phyloP scores from a whole-genome alignment of 2,113 vertebrate species.

The Peromyscus leucopus region DNA sequence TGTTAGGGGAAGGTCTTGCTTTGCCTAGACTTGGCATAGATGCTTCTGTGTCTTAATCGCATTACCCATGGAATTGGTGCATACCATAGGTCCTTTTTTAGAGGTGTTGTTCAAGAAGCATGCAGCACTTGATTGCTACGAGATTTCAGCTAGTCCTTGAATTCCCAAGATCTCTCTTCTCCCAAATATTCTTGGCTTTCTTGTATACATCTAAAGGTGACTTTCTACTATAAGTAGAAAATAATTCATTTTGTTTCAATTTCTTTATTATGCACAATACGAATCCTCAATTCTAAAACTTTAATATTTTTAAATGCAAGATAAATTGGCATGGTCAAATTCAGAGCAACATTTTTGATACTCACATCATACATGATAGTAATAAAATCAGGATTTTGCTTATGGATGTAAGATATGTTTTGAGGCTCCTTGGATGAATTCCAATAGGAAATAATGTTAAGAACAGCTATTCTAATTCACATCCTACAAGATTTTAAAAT shows the following conservation, averaged over 20 bases:
- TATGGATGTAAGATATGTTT: neutral
- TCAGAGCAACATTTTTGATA: neutral
- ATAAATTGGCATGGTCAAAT: constrained; percentile 7
- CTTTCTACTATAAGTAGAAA: neutral
- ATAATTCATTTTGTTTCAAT: neutral
- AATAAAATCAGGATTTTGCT: constrained; percentile 9
- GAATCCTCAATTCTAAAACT: neutral
- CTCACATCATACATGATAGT: neutral
- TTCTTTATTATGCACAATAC: neutral
- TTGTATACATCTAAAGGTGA: neutral
- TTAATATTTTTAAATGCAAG: neutral
- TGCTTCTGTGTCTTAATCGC: neutral
- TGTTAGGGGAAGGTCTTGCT: neutral
- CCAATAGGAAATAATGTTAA: constrained; percentile 44
- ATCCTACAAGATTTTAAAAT: neutral
- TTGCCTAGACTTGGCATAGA: neutral
- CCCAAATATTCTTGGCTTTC: neutral
- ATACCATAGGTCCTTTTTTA: neutral
- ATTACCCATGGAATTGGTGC: neutral
- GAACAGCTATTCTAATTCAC: constrained; percentile 10
- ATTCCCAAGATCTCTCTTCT: neutral
- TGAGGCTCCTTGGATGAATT: neutral
- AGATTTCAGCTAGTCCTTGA: neutral
- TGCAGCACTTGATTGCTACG: neutral
- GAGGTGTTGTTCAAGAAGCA: neutral